phyloP scores from a whole-genome alignment of 2,113 vertebrate species.

The Antennarius striatus region DNA sequence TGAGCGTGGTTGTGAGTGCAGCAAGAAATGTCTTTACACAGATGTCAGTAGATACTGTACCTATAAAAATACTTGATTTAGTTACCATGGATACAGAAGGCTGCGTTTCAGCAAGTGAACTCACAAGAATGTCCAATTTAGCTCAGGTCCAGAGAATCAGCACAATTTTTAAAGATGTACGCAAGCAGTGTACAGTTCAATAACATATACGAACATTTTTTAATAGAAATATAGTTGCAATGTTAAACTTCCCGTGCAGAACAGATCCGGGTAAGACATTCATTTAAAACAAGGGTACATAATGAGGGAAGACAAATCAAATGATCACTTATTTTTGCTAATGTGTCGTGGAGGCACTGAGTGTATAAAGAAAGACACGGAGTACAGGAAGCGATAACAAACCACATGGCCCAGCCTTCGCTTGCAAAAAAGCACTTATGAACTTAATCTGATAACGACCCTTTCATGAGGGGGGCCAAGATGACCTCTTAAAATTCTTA shows the following conservation, averaged over 20 bases:
- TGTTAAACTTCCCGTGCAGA: too few species aligned
- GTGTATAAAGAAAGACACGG: neutral
- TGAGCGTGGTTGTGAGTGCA: conserved; percentile 5
- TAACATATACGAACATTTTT: too few species aligned
- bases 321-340: too few species aligned
- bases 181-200: too few species aligned
- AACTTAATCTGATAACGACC: neutral
- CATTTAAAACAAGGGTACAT: too few species aligned
- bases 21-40: conserved; percentile 29
- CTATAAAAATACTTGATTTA: conserved; percentile 40
- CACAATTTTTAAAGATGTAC: neutral
- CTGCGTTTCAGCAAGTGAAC: conserved; percentile 34
- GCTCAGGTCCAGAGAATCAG: conserved; percentile 12
- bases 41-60: conserved; percentile 43
- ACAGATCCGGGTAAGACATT: too few species aligned
- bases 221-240: too few species aligned
- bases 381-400: too few species aligned
- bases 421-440: neutral
- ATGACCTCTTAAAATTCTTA: too few species aligned
- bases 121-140: conserved; percentile 31
- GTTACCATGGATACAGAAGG: conserved; percentile 71
- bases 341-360: neutral
- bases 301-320: too few species aligned
- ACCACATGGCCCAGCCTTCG: neutral
- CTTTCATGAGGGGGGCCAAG: neutral